Conservation (phyloP, 2,888 invertebrate genomes). For the Nycteola revayana region DNA sequence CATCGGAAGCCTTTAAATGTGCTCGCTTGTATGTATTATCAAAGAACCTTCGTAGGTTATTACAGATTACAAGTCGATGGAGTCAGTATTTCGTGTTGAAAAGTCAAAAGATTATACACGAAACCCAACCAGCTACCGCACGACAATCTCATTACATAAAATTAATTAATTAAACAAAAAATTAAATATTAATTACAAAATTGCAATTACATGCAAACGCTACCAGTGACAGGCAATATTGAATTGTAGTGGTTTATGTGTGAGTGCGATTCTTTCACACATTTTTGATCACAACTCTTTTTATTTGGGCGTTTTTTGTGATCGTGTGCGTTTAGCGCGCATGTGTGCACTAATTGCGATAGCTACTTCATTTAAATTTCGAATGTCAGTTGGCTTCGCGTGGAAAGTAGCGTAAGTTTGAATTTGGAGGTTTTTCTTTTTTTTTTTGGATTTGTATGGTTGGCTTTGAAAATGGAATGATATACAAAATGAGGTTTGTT, state of each 20-base stretch:
- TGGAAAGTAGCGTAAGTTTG: conserved; percentile 51
- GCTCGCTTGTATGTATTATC: no score
- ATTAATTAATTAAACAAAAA: neutral
- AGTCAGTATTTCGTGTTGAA: no score
- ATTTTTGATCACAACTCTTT: conserved; percentile 76
- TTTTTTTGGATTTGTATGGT: neutral
- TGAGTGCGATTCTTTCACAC: conserved; percentile 74
- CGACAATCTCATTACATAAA: neutral
- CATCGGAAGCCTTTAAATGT: no score
- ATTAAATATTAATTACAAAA: conserved; percentile 20
- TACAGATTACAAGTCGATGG: no score
- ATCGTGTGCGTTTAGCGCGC: conserved; percentile 54
- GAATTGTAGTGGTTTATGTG: conserved; percentile 68
- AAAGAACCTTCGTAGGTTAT: no score
- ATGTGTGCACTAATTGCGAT: conserved; percentile 75
- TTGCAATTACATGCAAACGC: conserved; percentile 49
- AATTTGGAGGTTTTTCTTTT: conserved; percentile 32
- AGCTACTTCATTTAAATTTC: conserved; percentile 82
- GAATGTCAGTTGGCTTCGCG: conserved; percentile 61
- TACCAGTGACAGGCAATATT: conserved; percentile 78
- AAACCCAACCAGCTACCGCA: no score
- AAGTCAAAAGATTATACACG: no score
- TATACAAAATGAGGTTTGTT: no score
- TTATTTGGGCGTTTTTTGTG: conserved; percentile 60
- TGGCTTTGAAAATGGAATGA: no score